Conservation (phyloP, 2,113 vertebrate species). For the Genyomyrus donnyi region DNA sequence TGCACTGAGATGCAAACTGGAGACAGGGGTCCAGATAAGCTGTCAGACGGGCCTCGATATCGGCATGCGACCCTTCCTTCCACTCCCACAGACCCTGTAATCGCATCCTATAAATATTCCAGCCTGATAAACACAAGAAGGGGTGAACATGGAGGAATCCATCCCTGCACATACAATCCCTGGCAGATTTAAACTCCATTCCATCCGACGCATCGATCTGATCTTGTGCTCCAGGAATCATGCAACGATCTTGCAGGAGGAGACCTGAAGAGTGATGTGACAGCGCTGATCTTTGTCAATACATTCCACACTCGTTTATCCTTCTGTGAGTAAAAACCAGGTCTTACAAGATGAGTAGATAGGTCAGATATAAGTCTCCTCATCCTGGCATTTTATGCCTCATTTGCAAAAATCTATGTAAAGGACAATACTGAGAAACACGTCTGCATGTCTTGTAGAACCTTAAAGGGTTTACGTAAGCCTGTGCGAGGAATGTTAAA, state of each 20-base stretch:
- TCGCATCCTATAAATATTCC: conserved; percentile 42
- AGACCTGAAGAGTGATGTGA: not conserved
- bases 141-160: conserved; percentile 51
- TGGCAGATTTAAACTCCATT: conserved; percentile 47
- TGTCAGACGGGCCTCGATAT: conserved; percentile 19
- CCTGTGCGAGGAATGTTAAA: not conserved
- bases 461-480: not conserved
- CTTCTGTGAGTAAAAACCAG: not conserved
- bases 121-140: conserved; percentile 46
- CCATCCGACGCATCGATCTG: conserved; percentile 40
- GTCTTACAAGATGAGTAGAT: not conserved
- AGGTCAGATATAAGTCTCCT: not conserved
- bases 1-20: not conserved
- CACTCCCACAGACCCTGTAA: conserved; percentile 22
- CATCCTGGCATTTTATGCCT: not conserved
- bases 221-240: conserved; percentile 22
- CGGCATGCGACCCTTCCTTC: conserved; percentile 20
- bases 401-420: conserved; percentile 10
- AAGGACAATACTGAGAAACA: not conserved
- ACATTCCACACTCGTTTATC: not conserved
- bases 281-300: not conserved
- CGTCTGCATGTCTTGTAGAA: not conserved
- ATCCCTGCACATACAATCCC: conserved; percentile 51
- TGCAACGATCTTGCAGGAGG: conserved; percentile 4
- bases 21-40: conserved; percentile 14